Evolutionary conservation across 2,888 invertebrate species (phyloP).

Genomic region (Ernsta delagoae): DNA sequence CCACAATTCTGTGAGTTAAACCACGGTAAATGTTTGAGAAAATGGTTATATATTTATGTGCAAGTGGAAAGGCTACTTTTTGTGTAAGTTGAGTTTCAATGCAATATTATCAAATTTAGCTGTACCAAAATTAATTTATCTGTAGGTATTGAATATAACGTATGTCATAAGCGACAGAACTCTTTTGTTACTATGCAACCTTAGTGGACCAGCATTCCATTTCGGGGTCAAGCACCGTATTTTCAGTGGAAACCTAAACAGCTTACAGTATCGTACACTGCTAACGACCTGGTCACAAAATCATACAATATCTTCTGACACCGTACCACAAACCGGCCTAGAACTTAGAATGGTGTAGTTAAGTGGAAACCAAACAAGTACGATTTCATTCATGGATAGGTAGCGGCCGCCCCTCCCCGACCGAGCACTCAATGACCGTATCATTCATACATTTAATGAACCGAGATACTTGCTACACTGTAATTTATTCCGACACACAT

Average conservation of each 20-base stretch:
- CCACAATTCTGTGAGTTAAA: too few species aligned
- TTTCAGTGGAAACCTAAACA: neutral
- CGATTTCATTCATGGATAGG: conserved; percentile 50
- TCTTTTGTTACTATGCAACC: neutral
- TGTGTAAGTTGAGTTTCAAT: too few species aligned
- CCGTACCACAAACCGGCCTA: conserved; percentile 18
- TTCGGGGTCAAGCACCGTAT: neutral
- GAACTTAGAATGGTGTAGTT: conserved; percentile 28
- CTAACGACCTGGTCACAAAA: conserved; percentile 9
- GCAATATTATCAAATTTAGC: neutral
- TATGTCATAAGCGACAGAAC: neutral
- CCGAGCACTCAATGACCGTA: conserved; percentile 48
- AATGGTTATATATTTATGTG: too few species aligned
- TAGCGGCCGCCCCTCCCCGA: conserved; percentile 45
- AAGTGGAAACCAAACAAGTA: conserved; percentile 33
- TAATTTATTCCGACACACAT: conserved; percentile 45
- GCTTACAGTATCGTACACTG: neutral
- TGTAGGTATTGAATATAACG: too few species aligned
- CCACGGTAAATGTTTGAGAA: too few species aligned
- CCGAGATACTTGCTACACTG: conserved; percentile 47
- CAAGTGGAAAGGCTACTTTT: too few species aligned
- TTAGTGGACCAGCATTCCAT: neutral
- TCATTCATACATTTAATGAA: conserved; percentile 55
- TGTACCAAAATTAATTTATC: too few species aligned
- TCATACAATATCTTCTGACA: conserved; percentile 14